Evolutionary conservation across 2,888 invertebrate species (phyloP).

Genomic region (Drosophila kanekoi): DNA sequence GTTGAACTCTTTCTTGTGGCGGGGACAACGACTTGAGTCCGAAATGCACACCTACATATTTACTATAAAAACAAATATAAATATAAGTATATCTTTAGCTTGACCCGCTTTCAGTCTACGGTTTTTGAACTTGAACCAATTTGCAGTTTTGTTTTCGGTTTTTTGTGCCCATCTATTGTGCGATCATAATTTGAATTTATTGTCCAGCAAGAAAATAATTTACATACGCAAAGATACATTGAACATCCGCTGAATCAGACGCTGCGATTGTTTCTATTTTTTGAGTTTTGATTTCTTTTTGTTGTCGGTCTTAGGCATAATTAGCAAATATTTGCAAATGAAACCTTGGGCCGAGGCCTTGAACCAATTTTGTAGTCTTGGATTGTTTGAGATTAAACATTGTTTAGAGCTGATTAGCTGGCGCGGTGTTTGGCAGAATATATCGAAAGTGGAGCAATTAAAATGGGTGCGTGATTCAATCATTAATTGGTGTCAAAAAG

Average conservation of each 20-base stretch:
- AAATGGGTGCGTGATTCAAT: background rate
- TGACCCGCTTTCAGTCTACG: conserved; percentile 71
- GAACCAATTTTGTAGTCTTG: conserved; percentile 51
- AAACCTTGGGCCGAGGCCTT: conserved; percentile 66
- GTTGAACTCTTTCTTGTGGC: conserved; percentile 60
- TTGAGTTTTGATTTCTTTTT: background rate
- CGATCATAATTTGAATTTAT: conserved; percentile 56
- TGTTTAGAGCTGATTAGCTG: conserved; percentile 30
- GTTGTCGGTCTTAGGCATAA: conserved; percentile 41
- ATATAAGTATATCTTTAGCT: background rate
- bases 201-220: conserved; percentile 63
- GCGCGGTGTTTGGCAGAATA: conserved; percentile 6
- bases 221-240: conserved; percentile 52
- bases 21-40: conserved; percentile 2
- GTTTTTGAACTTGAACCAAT: conserved; percentile 76
- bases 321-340: conserved; percentile 79
- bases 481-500: too few species aligned
- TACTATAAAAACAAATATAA: background rate
- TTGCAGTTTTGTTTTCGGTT: conserved; percentile 37
- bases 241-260: conserved; percentile 37
- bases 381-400: conserved; percentile 28
- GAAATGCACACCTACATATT: background rate
- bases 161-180: conserved; percentile 36
- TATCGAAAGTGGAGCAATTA: conserved; percentile 5
- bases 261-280: conserved; percentile 28